phyloP scores from a whole-genome alignment of 2,888 invertebrate genomes.

The Dugesia japonica region DNA sequence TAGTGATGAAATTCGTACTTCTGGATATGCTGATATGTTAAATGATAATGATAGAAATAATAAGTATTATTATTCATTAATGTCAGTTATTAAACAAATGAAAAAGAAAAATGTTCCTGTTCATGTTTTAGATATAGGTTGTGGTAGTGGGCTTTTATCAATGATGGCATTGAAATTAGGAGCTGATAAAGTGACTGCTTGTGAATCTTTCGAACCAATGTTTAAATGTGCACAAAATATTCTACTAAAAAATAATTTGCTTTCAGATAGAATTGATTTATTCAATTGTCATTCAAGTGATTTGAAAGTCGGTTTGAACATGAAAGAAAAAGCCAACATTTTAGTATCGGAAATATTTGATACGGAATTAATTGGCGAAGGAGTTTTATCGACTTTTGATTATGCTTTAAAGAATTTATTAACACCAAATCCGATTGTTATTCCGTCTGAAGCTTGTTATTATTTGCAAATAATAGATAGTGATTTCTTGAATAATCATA shows the following conservation, averaged over 20 bases:
- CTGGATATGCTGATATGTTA: conserved; percentile 52
- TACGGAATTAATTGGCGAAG: conserved; percentile 91
- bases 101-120: conserved; percentile 60
- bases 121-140: conserved; percentile 83
- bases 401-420: conserved; percentile 69
- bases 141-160: conserved; percentile 72
- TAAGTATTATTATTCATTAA: conserved; percentile 68
- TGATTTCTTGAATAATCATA: conserved; percentile 54
- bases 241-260: conserved; percentile 62
- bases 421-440: conserved; percentile 59
- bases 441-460: conserved; percentile 69
- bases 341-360: conserved; percentile 85
- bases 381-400: conserved; percentile 72
- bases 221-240: conserved; percentile 71
- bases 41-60: conserved; percentile 62
- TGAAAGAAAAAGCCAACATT: conserved; percentile 66
- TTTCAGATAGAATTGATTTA: conserved; percentile 57
- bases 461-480: conserved; percentile 74
- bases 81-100: conserved; percentile 61
- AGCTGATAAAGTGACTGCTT: conserved; percentile 74
- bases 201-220: conserved; percentile 86
- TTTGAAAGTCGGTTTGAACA: conserved; percentile 60
- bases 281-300: conserved; percentile 75
- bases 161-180: conserved; percentile 84
- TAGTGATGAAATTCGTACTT: conserved; percentile 70